phyloP scores from a whole-genome alignment of 2,113 vertebrate genomes.

The Fukomys damarensis region DNA sequence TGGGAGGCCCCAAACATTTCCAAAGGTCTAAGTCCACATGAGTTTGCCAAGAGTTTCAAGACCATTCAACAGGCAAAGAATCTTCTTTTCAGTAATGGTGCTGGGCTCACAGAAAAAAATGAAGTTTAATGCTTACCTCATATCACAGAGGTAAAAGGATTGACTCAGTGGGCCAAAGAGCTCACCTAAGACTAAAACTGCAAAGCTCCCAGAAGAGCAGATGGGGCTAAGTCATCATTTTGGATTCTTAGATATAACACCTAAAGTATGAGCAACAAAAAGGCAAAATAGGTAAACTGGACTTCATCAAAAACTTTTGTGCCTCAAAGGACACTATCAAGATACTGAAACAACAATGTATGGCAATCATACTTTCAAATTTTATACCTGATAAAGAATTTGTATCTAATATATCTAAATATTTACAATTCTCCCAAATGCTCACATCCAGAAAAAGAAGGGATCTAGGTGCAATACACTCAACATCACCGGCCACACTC shows the following conservation, averaged over 20 bases:
- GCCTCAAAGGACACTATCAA: neutral
- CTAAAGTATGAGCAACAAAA: neutral
- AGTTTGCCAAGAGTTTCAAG: neutral
- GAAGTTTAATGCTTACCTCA: neutral
- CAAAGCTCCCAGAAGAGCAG: neutral
- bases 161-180: neutral
- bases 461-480: constrained; percentile 86
- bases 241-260: neutral
- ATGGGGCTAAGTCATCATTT: neutral
- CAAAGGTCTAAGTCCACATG: neutral
- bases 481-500: constrained; percentile 88
- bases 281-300: neutral
- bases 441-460: constrained; percentile 55
- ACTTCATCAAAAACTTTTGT: neutral
- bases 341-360: neutral
- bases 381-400: neutral
- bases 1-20: neutral
- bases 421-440: neutral
- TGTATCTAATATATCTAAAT: neutral
- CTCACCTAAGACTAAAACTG: neutral
- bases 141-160: neutral
- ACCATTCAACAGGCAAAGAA: neutral
- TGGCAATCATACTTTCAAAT: neutral
- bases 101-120: neutral
- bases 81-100: neutral